Percentiles rank a stretch among this genome's conserved stretches.
These are phyloP conservation scores for Spondyliosoma cantharus DNA, from an alignment of 2,797 vertebrate species.

Conservation along the genomic window DNA sequence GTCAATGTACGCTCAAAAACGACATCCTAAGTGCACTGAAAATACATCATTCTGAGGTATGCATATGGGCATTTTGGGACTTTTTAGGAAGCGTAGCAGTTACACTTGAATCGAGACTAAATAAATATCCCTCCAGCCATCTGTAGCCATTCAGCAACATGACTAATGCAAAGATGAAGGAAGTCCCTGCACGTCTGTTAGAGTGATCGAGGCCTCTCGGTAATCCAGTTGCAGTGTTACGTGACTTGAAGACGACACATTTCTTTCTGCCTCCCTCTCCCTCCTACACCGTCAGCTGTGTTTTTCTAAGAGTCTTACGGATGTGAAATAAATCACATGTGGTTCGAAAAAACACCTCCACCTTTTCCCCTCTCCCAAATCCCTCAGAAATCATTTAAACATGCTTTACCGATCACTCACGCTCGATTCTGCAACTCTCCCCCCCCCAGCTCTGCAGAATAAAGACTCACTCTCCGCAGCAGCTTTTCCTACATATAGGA, in stretches of 20 bases:
- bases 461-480: slow-evolving; percentile 18
- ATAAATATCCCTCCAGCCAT: background rate
- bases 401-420: slow-evolving; percentile 47
- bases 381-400: slow-evolving; percentile 45
- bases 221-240: slow-evolving; percentile 8
- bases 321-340: slow-evolving; percentile 67
- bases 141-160: slow-evolving; percentile 22
- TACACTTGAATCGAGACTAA: background rate
- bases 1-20: background rate
- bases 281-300: slow-evolving; percentile 59
- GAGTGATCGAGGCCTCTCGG: slow-evolving; percentile 42
- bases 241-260: slow-evolving; percentile 33
- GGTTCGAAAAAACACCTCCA: slow-evolving; percentile 63
- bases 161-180: slow-evolving; percentile 38
- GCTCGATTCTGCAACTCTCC: slow-evolving; percentile 33
- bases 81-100: background rate
- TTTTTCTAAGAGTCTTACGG: slow-evolving; percentile 43
- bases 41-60: background rate
- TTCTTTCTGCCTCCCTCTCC: slow-evolving; percentile 26
- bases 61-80: background rate
- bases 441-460: slow-evolving; percentile 9
- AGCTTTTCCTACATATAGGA: slow-evolving; percentile 19
- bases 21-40: background rate
- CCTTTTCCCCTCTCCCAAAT: slow-evolving; percentile 41
- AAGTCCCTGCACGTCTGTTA: slow-evolving; percentile 58